Conservation (phyloP, 2,797 vertebrate genomes). For the Ctenosaura bakeri region DNA sequence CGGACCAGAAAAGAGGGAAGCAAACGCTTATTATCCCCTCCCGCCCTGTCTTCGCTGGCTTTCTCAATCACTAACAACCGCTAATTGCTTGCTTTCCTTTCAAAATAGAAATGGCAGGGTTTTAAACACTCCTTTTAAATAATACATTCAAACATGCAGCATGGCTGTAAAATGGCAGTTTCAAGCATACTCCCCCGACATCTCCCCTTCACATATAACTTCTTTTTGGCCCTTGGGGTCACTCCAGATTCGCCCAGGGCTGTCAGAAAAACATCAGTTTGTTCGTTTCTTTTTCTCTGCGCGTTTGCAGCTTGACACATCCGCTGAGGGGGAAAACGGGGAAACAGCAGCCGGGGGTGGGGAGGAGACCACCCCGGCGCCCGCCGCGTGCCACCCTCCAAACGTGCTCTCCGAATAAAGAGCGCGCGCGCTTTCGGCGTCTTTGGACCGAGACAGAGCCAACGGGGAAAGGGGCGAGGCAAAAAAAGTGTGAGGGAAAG, state of each 20-base stretch:
- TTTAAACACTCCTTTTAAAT: background rate
- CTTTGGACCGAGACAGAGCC: background rate
- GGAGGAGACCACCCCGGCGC: background rate
- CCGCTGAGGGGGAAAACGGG: background rate
- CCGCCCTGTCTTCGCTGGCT: background rate
- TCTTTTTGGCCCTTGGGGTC: too few species aligned
- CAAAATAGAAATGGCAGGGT: background rate
- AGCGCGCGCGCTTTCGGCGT: background rate
- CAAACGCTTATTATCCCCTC: background rate
- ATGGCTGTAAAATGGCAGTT: background rate
- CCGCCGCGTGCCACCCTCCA: background rate
- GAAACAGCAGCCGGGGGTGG: background rate
- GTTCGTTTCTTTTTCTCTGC: background rate
- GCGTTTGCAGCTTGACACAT: background rate
- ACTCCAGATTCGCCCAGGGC: background rate
- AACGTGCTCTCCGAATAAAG: background rate
- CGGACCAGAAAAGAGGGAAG: background rate
- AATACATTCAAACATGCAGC: background rate
- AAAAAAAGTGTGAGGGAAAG: too few species aligned
- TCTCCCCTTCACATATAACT: background rate
- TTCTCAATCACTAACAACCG: background rate
- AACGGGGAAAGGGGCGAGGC: too few species aligned
- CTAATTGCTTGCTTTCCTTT: background rate
- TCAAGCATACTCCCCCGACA: background rate
- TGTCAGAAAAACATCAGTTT: too few species aligned